Evolutionary conservation across 2,797 vertebrate genomes (phyloP), one percentile per base, ranked within the genome.

Genomic region (Argentina silus): DNA sequence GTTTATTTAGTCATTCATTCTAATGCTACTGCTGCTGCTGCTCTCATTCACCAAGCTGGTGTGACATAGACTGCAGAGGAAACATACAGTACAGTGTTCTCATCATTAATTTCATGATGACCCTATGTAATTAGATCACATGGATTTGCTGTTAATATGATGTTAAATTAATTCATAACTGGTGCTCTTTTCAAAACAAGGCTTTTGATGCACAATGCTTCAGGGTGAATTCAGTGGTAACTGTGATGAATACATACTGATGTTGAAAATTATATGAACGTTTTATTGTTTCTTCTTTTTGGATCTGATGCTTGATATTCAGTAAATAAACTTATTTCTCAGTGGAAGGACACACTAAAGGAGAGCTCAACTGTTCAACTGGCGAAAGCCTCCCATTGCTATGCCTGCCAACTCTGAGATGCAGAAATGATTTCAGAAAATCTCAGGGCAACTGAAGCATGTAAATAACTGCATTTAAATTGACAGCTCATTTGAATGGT

Each of bases 391-490:
- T 63, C 76, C 23, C 7, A 1, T 0, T 21, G 59, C 76, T 72
- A 66, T 48, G 62, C 84, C 79, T 86, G 82, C 80, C 70, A 68
- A 72, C 69, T 76, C 53, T 64, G 10, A 83, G 80, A 86, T 72
- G 79, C 67, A 70, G 87, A 79, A 73, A 79, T 78, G 11, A 82
- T 87, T 88, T 78, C 47, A 67, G 59, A 75, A 85, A 89, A 89
- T 90, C 85, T 81, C 87, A 84, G 76, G 75, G 72, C 76, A 88
- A 83, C 83, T 85, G 86, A 89, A 78, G 87, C 85, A 82, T 90
- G 87, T 88, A 88, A 92, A 92, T 90, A 90, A 88, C 80, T 79
- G 85, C 82, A 84, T 87, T 91, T 89, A 84, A 79, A 87, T 87
- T 87, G 88, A 88, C 86, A 81, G 81, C 71, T 89, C 74, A 90